A percentile compares a stretch with the other conserved stretches of the same genome.
phyloP scores from a whole-genome alignment of 2,888 invertebrate genomes.

The Neria commutata region DNA sequence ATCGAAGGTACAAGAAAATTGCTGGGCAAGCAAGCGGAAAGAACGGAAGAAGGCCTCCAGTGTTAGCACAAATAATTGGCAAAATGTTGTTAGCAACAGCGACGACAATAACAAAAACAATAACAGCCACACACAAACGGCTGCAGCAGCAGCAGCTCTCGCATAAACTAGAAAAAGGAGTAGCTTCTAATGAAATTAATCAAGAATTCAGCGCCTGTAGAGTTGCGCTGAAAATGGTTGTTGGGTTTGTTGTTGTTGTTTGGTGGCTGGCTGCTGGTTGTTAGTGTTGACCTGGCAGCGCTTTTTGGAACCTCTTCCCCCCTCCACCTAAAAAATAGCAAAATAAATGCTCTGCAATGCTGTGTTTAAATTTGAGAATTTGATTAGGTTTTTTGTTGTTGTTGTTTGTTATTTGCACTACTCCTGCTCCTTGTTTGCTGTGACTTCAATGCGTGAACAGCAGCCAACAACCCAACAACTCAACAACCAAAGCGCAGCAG shows the following conservation, averaged over 20 bases:
- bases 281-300: too few relatives aligned
- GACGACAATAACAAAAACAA: not conserved
- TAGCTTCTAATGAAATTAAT: not conserved
- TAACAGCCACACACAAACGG: not conserved
- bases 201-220: not conserved
- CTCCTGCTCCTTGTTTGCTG: not conserved
- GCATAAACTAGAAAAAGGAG: not conserved
- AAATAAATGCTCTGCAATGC: not conserved
- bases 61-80: constrained; percentile 7
- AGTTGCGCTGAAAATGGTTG: not conserved
- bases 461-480: not conserved
- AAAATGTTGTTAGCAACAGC: not conserved
- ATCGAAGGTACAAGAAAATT: too few relatives aligned
- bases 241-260: too few relatives aligned
- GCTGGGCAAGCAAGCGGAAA: too few relatives aligned
- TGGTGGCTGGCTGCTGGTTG: too few relatives aligned
- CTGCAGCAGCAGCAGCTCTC: not conserved
- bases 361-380: not conserved
- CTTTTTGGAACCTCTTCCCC: not conserved
- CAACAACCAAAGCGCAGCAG: not conserved
- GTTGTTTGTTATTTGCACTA: not conserved
- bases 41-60: not conserved
- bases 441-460: not conserved
- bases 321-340: not conserved
- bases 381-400: not conserved